These are phyloP conservation scores for Achatina immaculata DNA, from an alignment of 1,140 invertebrate genomes.

Conservation along the genomic window DNA sequence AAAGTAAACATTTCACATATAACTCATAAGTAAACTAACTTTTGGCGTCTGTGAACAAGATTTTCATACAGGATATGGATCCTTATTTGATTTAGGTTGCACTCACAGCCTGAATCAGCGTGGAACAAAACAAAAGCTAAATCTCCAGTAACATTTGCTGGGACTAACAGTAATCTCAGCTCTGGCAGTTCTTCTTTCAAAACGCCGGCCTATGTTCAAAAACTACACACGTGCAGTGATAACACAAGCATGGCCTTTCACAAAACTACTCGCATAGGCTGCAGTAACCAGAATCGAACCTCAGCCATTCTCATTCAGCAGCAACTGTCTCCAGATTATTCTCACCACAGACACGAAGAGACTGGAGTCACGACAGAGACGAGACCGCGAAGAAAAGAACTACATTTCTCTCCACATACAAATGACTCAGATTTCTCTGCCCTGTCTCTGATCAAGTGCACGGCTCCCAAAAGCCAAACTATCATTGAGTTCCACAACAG, in stretches of 20 bases:
- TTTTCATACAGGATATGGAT: too few relatives aligned
- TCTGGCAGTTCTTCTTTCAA: too few relatives aligned
- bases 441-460: slow-evolving; percentile 23
- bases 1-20: too few relatives aligned
- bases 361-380: neutral
- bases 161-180: too few relatives aligned
- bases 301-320: neutral
- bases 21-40: too few relatives aligned
- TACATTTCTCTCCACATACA: neutral
- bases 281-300: neutral
- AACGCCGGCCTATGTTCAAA: too few relatives aligned
- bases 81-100: too few relatives aligned
- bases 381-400: neutral
- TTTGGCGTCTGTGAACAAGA: too few relatives aligned
- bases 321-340: neutral
- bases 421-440: slow-evolving; percentile 19
- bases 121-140: neutral
- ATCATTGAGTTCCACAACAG: slow-evolving; percentile 19
- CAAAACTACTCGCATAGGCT: too few relatives aligned
- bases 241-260: too few relatives aligned
- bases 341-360: neutral
- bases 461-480: slow-evolving; percentile 8
- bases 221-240: too few relatives aligned
- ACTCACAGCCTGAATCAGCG: neutral
- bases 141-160: too few relatives aligned